Percentiles rank a stretch among this genome's conserved stretches.
Conservation (phyloP, 2,888 invertebrate species). For the Dasysyrphus albostriatus region DNA sequence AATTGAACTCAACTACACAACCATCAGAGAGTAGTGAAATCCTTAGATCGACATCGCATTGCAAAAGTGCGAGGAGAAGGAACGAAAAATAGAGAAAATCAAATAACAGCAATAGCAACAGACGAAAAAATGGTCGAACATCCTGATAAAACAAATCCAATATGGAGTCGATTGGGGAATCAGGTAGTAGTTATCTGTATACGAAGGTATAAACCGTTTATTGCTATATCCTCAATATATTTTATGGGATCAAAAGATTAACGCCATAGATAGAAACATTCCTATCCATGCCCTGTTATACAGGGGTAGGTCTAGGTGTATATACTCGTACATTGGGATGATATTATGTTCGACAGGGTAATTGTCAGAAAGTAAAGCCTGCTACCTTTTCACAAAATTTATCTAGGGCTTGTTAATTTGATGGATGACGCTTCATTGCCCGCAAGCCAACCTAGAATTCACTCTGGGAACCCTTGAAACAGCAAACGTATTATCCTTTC, state of each 20-base stretch:
- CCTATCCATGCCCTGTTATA: constrained; percentile 5
- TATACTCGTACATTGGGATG: neutral
- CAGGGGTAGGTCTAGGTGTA: neutral
- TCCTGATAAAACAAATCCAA: constrained; percentile 69
- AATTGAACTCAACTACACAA: constrained; percentile 53
- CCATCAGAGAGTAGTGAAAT: neutral
- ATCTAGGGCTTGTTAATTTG: constrained; percentile 70
- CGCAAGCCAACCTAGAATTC: constrained; percentile 28
- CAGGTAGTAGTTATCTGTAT: constrained; percentile 45
- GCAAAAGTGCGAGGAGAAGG: neutral
- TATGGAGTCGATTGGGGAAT: constrained; percentile 59
- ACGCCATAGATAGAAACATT: constrained; percentile 71
- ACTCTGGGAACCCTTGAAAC: constrained; percentile 3
- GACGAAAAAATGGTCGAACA: constrained; percentile 46
- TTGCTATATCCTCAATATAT: constrained; percentile 73
- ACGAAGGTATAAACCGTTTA: constrained; percentile 70
- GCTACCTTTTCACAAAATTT: constrained; percentile 73
- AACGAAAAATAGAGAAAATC: neutral
- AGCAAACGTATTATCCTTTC: constrained; percentile 25
- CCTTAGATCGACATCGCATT: constrained; percentile 4
- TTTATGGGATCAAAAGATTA: constrained; percentile 76
- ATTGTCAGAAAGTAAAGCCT: constrained; percentile 69
- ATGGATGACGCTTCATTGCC: constrained; percentile 58
- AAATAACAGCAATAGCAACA: constrained; percentile 15
- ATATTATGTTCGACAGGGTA: constrained; percentile 32